Evolutionary conservation across 2,888 invertebrate genomes (phyloP), one percentile per base, ranked within the genome.

Genomic region (Hypsopygia costalis): DNA sequence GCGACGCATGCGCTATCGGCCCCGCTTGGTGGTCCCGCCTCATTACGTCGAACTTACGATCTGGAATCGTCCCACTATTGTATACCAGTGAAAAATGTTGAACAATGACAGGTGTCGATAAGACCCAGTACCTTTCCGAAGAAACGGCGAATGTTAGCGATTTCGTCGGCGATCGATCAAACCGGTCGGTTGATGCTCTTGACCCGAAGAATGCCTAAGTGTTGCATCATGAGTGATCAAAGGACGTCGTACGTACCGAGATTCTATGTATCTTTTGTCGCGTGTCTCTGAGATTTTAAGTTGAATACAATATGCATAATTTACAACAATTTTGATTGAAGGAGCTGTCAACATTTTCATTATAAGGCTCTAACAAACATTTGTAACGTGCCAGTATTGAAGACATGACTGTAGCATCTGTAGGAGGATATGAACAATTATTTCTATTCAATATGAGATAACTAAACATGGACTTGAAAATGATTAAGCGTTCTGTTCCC

Each of bases 31-130:
- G 87, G 87, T 86, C 87, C 73, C 76, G 69, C 79, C 79, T 82
- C 82, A 85, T 86, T 86, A 86, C 80, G 66, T 59, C 64, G 59
- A 67, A 68, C 70, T 64, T 63, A 58, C 73, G 66, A 74, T 73
- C 70, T 68, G 67, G 64, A 68, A 60, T 62, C 65, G 60, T 67
- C 76, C 75, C 75, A 77, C 79, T 75, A 82, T 79, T 80, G 77
- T 83, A 71, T 72, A 64, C 69, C 69, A 70, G 69, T 86, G 83
- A 87, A 86, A 83, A 85, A 87, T 85, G 81, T 79, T 71, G 65
- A 58, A 49, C 69, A 74, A 59, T 81, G 86, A 82, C 85, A 85
- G 80, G 77, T 78, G 77, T 66, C 76, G 87, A 87, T 88, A 87
- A 87, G 62, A 56, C 49, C 62, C 45, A 31, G 42, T 16, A 34